Base-by-base conservation (phyloP, 2,888 invertebrate species). In the Escarpia spicata region DNA sequence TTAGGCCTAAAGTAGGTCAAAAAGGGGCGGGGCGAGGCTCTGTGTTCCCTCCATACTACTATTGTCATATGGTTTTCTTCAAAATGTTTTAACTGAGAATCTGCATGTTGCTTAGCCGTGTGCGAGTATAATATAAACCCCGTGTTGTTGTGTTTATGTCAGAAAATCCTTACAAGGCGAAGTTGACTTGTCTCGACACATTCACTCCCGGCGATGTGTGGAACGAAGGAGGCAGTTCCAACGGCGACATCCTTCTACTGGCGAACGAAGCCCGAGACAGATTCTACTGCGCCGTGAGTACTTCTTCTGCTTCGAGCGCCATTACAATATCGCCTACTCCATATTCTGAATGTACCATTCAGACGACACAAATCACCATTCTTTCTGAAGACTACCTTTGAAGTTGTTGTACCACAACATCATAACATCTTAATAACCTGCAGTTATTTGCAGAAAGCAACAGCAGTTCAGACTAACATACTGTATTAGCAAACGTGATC, bases 161-260 rank as follows among this genome's bases (percentile, higher is more conserved):
- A 75, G 75, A 75, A 26, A 75, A 75, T 4, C 75, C 75, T 26
- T 75, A 75, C 75, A 75, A 26, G 26, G 75, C 75, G 75, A 75
- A 75, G 26, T n/a, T 75, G 75, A 75, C 75, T 15, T 75, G 75
- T 75, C 75, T 75, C 75, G 75, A 75, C 75, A 75, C 75, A n/a
- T 75, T 75, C 75, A 0, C 19, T 19, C 75, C 75, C 75, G 26
- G 75, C 75, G 6, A 19, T 26, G 75, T 75, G 75, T 75, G 75
- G 75, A 75, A 75, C 26, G 75, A 75, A 75, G 75, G 75, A 15
- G 75, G 75, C 75, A 75, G 26, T 6, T 75, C 75, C 75, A 26
- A 75, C 26, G 75, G 75, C 75, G 26, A 75, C 75, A 75, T 75
- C 26, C 75, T 75, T 26, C 75, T 75, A 6, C 75, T 75, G 26